phyloP scores from a whole-genome alignment of 2,797 vertebrate genomes.

The Phoebastria nigripes region DNA sequence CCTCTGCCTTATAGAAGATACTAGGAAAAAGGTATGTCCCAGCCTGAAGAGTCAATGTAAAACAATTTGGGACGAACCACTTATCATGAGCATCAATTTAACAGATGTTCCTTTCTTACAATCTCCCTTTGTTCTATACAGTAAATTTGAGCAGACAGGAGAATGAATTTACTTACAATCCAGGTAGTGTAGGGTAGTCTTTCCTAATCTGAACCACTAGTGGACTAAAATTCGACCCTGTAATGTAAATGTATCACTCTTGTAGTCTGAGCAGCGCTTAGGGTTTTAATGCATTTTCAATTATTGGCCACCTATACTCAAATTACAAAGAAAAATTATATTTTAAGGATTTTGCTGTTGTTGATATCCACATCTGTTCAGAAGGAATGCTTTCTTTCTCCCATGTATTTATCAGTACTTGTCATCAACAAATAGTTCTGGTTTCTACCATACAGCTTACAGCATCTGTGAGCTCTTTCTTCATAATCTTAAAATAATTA shows the following conservation, averaged over 20 bases:
- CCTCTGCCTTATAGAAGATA: not conserved
- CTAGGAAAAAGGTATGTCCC: not conserved
- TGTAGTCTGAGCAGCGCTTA: not conserved
- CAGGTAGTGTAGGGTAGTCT: not conserved
- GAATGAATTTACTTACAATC: not conserved
- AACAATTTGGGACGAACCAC: not conserved
- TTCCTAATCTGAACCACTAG: not conserved
- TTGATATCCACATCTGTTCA: not conserved
- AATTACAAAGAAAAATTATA: not conserved
- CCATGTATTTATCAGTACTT: not conserved
- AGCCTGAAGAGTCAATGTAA: not conserved
- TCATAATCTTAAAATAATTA: conserved; percentile 18
- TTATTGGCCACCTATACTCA: not conserved
- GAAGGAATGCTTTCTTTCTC: not conserved
- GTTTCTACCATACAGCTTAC: not conserved
- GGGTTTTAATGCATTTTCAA: not conserved
- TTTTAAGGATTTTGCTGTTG: not conserved
- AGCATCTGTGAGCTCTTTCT: not conserved
- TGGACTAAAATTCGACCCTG: not conserved
- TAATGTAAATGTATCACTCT: not conserved
- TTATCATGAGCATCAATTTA: not conserved
- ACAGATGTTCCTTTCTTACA: not conserved
- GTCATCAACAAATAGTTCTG: not conserved
- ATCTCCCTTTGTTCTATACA: not conserved
- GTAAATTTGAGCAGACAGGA: not conserved